Evolutionary conservation across 2,113 vertebrate species (phyloP).

Genomic region (Lagopus leucura): DNA sequence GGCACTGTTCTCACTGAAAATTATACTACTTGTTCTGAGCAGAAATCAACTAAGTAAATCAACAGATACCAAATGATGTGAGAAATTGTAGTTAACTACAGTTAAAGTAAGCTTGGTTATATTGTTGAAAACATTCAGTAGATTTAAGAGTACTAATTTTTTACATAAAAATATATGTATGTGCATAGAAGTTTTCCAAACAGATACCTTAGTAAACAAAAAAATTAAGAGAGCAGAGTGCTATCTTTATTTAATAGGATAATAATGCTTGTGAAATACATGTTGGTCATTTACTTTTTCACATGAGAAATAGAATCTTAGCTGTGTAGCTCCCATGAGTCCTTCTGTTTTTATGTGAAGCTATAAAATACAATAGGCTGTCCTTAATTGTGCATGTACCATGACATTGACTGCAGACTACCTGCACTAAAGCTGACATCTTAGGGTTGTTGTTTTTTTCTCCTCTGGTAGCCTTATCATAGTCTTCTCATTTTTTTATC

Average conservation of each 20-base stretch:
- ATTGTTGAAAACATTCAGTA: neutral
- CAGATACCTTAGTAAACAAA: neutral
- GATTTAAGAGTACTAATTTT: neutral
- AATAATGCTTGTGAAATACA: neutral
- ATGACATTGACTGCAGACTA: neutral
- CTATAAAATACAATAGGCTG: neutral
- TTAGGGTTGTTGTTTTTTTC: neutral
- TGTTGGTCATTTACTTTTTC: neutral
- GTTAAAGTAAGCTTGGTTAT: neutral
- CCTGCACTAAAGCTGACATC: neutral
- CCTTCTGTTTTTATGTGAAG: neutral
- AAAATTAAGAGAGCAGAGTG: neutral
- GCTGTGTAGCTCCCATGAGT: neutral
- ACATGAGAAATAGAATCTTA: accelerated
- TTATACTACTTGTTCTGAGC: neutral
- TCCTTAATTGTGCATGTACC: neutral
- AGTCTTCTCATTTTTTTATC: neutral
- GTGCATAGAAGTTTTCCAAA: neutral
- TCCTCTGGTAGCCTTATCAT: neutral
- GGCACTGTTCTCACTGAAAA: neutral
- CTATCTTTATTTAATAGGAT: neutral
- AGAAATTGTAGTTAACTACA: neutral
- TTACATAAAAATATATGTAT: neutral
- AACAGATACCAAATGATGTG: neutral
- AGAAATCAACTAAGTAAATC: neutral